Evolutionary conservation across 2,888 invertebrate species (phyloP), one percentile per base, ranked within the genome.

Genomic region (Rhagonycha lutea): DNA sequence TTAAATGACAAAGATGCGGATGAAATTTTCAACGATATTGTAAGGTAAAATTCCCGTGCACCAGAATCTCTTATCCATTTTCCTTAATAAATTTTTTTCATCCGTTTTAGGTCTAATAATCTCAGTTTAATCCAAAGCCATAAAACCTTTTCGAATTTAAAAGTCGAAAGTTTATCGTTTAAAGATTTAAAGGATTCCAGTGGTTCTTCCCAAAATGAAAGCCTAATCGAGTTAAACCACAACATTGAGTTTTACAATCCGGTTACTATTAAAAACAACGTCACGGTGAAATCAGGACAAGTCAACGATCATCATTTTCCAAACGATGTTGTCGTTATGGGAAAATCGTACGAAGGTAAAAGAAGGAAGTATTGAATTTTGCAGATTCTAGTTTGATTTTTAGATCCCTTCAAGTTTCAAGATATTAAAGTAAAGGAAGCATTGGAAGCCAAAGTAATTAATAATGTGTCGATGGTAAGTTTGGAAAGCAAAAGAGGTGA

Each of bases 1-100:
- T 78, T 89, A 28, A 87, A 88, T 76, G 86, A 83, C 3, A 78
- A 86, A 11, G 81, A 83, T 0, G 78, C 85, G 2, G 77, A 84
- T 1, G 62, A 82, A 14, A 81, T 88, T 18, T 77, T 86, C 1
- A 83, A 86, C 62, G 85, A 87, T 76, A 79, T 83, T 68, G 83
- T 84, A 0, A 72, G 73, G 80, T 80, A 76, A 77, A 60, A 14
- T 47, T 26, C 11, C 24, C 32, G 29, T 28, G 18, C 18, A 18
- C 18, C 18, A 18, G 2, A 18, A 18, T 18, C 18, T 18, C 2
- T 18, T n/a, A n/a, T n/a, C n/a, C n/a, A n/a, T n/a, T 18, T 18
- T 18, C 18, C 18, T 18, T 18, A 11, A 29, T 14, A 61, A n/a
- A 5, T 14, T 1, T 7, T 62, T 62, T 10, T 62, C 62, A 62